Evolutionary conservation across 2,113 vertebrate genomes (phyloP).

Genomic region (Macquaria australasica): DNA sequence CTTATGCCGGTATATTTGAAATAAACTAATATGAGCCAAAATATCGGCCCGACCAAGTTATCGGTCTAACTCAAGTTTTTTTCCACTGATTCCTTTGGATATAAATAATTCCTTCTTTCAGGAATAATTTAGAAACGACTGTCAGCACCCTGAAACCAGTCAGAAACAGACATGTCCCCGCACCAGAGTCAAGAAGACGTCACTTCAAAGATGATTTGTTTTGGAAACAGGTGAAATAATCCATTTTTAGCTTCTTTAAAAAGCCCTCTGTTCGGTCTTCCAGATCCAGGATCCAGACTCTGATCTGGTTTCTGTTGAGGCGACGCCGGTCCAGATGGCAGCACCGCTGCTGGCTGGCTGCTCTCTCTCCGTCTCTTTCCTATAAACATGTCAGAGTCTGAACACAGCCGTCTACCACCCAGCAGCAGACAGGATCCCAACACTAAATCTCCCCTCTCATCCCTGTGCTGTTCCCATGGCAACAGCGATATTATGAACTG

Average conservation of each 20-base stretch:
- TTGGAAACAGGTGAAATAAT: constrained; percentile 5
- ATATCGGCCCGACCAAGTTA: background rate
- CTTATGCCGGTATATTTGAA: too few species aligned
- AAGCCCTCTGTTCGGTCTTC: background rate
- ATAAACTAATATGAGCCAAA: background rate
- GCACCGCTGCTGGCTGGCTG: background rate
- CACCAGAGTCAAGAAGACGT: background rate
- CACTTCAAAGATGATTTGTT: background rate
- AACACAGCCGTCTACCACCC: background rate
- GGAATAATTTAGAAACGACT: background rate
- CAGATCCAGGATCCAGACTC: background rate
- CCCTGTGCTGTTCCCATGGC: background rate
- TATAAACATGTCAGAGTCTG: constrained; percentile 28
- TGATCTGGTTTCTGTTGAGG: constrained; percentile 23
- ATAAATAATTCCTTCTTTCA: background rate
- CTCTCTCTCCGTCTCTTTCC: constrained; percentile 15
- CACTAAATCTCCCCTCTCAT: constrained; percentile 14
- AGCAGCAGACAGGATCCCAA: constrained; percentile 4
- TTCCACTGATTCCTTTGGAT: background rate
- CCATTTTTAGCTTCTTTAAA: background rate
- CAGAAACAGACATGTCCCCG: background rate
- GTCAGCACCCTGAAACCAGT: background rate
- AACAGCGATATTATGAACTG: constrained; percentile 38
- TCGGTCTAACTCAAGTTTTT: background rate
- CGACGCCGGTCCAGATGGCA: constrained; percentile 3